A percentile compares a stretch with the other conserved stretches of the same genome.
These are phyloP conservation scores for Bombus difficillimus DNA, from an alignment of 1,140 invertebrate species.

Conservation along the genomic window DNA sequence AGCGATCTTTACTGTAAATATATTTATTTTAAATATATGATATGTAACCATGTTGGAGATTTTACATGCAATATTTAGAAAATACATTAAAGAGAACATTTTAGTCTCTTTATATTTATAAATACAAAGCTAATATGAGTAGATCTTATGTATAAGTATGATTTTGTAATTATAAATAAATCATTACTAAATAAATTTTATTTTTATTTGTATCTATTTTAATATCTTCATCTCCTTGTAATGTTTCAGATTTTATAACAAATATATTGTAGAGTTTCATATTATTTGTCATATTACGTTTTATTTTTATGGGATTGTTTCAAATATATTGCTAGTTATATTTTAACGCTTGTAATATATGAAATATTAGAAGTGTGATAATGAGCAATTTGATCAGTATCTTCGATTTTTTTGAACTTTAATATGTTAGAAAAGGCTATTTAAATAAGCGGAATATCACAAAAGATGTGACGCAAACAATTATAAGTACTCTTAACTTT, in stretches of 20 bases:
- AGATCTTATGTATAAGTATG: background rate
- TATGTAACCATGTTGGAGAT: background rate
- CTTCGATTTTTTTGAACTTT: no score
- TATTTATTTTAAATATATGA: conserved; percentile 2
- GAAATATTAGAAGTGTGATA: background rate
- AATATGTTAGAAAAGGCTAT: no score
- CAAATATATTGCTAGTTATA: background rate
- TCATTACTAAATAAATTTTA: background rate
- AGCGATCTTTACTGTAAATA: background rate
- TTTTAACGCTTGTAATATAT: background rate
- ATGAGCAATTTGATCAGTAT: no score
- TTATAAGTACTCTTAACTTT: no score
- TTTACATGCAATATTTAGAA: background rate
- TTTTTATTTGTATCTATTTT: background rate
- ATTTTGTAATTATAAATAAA: conserved; percentile 4
- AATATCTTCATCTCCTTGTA: background rate
- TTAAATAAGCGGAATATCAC: no score
- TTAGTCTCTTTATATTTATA: background rate
- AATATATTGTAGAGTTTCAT: background rate
- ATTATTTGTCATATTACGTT: background rate
- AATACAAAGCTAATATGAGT: background rate
- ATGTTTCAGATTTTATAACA: background rate
- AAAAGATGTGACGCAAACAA: no score
- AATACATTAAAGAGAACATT: background rate
- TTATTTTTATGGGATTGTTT: background rate